Evolutionary conservation across 2,113 vertebrate genomes (phyloP), one percentile per base, ranked within the genome.

Genomic region (Gulo gulo): DNA sequence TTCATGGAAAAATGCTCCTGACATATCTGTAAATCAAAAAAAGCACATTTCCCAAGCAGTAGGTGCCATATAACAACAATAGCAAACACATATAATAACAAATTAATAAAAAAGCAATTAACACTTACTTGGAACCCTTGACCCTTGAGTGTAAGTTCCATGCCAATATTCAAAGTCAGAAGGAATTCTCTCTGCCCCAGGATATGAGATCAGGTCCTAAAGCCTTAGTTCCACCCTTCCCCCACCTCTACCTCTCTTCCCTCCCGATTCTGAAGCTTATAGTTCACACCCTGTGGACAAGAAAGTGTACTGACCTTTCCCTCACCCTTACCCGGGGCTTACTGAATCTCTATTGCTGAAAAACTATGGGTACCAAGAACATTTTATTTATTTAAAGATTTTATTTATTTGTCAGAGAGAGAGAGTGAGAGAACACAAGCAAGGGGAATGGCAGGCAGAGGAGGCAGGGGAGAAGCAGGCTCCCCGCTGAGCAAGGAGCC

Each of bases 1-100:
- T 94, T 92, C 79, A 50, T 90, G 93, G 94, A 34, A 39, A 97
- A 98, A 97, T 88, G 91, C 88, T 86, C 88, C 74, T 92, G 90
- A 95, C 23, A 14, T 74, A 90, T 57, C n/a, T 47, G 74, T 63
- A 94, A 94, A 81, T 87, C 24, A 34, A 87, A 94, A 71, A 94
- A 94, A 78, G 42, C 71, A 26, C 18, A 50, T 79, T 96, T 86
- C 63, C 50, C 52, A 82, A 78, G 65, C 15, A n/a, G 59, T 34
- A 24, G 71, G 20, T 45, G 24, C 45, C 0, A 13, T 18, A 14
- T 55, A 74, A 74, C 73, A 88, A 39, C 42, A 80, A 39, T 4
- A 91, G 52, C 76, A 74, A 74, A 78, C 34, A 67, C 1, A 63
- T 26, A 52, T 24, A 71, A 31, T 78, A 42, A 86, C 73, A 94